Evolutionary conservation across 2,797 vertebrate species (phyloP).

Genomic region (Sarcoramphus papa): DNA sequence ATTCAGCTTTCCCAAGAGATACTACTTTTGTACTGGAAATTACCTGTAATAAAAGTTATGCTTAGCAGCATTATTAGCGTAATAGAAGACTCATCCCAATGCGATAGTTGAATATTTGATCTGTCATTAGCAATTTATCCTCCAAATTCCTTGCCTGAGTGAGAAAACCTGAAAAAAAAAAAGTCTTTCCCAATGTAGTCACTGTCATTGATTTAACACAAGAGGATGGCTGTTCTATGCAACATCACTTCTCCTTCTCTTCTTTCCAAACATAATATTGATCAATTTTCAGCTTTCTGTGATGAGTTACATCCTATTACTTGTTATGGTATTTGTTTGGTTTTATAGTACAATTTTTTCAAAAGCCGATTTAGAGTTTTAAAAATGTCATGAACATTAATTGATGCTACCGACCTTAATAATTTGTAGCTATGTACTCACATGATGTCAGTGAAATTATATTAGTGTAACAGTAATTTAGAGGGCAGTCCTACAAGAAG

Average conservation of each 20-base stretch:
- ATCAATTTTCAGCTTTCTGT: neutral
- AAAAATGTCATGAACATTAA: neutral
- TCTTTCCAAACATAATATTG: neutral
- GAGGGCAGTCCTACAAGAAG: neutral
- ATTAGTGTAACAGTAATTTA: neutral
- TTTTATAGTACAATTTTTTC: neutral
- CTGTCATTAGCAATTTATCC: neutral
- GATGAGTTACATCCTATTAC: neutral
- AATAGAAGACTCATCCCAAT: neutral
- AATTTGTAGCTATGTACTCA: neutral
- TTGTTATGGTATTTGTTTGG: neutral
- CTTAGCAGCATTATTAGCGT: neutral
- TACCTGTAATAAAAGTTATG: neutral
- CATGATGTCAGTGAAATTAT: neutral
- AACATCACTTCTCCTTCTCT: neutral
- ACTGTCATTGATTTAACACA: neutral
- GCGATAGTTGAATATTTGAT: neutral
- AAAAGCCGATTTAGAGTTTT: neutral
- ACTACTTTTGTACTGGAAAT: neutral
- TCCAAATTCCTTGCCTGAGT: neutral
- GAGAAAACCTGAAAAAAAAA: neutral
- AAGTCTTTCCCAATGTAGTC: neutral
- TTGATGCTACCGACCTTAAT: neutral
- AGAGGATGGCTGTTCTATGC: neutral
- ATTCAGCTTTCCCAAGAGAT: neutral